Base-by-base conservation (phyloP, 1,140 invertebrate species). In the Trachelipus rathkii region DNA sequence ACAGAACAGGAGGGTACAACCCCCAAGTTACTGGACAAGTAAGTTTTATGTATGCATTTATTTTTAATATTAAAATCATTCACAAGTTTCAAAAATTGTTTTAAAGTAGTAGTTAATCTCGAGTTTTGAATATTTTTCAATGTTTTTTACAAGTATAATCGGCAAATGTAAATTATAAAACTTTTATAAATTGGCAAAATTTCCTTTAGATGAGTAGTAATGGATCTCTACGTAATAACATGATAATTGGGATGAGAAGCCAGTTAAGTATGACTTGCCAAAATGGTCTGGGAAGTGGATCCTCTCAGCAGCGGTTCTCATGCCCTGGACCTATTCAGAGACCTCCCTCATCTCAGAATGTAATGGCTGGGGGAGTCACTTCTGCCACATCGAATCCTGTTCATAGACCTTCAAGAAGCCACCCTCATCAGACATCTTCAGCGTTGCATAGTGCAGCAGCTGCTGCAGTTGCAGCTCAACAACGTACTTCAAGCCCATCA, bases 301-400 rank as follows among this genome's bases (percentile, higher is more conserved):
- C 72, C n/a, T 13, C 73, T 7, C 33, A 19, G 11, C 50, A 45
- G 9, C 75, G 80, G 11, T 81, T 77, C 60, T 50, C 75, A 53
- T 76, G 78, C 21, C 80, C 80, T 23, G 80, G 80, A n/a, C 80
- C 80, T 19, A 81, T 81, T 44, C 80, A 81, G 46, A 71, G 80
- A 4, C 80, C 80, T 19, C 77, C 80, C 44, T 69, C 80, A 24
- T 77, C 77, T n/a, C 77, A 76, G 70, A 72, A 75, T 19, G 66
- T 66, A 0, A 70, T 19, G 11, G 50, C 19, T 60, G 50, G 11
- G 4, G 50, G 11, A 13, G 8, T 19, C 50, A 19, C 50, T 60
- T 13, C 50, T 19, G 50, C 50, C 50, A 60, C 50, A 60, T 60
- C 50, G 50, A 60, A 60, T 60, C 50, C 50, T 8, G 19, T 19